These are phyloP conservation scores for Peucedramus taeniatus DNA, from an alignment of 2,113 vertebrate species.

Conservation along the genomic window DNA sequence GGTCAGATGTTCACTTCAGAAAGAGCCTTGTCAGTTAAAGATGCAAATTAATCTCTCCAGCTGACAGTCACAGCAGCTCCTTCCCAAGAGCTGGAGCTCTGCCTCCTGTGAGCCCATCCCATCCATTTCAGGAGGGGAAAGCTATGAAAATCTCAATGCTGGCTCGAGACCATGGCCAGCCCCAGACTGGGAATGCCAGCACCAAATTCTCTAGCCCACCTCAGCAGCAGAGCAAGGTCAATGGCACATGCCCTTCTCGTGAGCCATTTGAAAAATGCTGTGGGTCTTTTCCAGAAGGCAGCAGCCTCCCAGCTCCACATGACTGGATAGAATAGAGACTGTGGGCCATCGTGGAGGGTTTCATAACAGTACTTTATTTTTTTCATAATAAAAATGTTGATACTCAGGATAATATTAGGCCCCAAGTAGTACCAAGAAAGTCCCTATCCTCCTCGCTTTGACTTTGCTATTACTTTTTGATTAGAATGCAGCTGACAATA, in stretches of 20 bases:
- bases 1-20: not conserved
- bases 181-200: not conserved
- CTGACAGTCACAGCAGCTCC: not conserved
- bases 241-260: fast-evolving
- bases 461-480: not conserved
- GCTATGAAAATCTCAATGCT: not conserved
- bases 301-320: not conserved
- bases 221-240: not conserved
- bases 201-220: not conserved
- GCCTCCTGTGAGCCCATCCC: not conserved
- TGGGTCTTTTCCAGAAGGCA: not conserved
- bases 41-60: not conserved
- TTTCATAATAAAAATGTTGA: not conserved
- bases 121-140: not conserved
- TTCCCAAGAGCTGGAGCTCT: not conserved
- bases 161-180: not conserved
- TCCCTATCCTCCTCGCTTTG: not conserved
- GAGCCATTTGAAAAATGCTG: not conserved
- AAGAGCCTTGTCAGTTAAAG: not conserved
- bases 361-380: not conserved
- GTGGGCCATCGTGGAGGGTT: not conserved
- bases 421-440: not conserved
- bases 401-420: not conserved
- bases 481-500: not conserved
- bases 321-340: not conserved